These are phyloP conservation scores for Procapra przewalskii DNA, from an alignment of 2,113 vertebrate species.

Conservation along the genomic window DNA sequence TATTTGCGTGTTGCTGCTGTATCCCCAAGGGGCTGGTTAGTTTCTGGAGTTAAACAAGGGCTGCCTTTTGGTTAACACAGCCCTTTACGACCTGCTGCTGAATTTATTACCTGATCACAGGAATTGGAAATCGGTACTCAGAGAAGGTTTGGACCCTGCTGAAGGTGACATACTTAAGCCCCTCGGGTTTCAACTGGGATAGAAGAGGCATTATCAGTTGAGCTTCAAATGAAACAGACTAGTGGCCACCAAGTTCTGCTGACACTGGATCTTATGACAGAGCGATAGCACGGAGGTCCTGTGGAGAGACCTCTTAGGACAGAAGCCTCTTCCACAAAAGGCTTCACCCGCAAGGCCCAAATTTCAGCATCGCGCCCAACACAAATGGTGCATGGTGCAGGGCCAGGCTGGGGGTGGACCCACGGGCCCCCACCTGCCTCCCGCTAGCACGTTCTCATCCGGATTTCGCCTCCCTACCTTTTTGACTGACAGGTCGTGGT, in stretches of 20 bases:
- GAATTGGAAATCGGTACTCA: not conserved
- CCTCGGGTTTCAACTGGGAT: not conserved
- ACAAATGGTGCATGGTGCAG: accelerated
- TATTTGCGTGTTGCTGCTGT: accelerated
- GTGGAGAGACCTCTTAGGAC: not conserved
- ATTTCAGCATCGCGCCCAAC: not conserved
- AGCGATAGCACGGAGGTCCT: not conserved
- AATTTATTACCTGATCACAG: not conserved
- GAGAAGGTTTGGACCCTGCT: not conserved
- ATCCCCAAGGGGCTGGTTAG: not conserved
- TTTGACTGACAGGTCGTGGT: conserved; percentile 91
- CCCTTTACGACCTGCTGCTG: too few relatives aligned
- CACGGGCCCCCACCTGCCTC: accelerated
- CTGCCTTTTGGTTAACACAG: too few relatives aligned
- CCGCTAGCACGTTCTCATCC: accelerated
- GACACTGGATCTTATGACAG: not conserved
- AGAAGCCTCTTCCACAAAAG: not conserved
- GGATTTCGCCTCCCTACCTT: conserved; percentile 84
- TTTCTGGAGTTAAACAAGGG: not conserved
- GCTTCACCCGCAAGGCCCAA: not conserved
- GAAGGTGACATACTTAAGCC: not conserved
- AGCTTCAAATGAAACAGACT: not conserved
- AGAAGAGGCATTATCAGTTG: not conserved
- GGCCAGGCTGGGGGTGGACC: not conserved
- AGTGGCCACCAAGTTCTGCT: not conserved